Evolutionary conservation across 2,888 invertebrate genomes (phyloP).

Genomic region (Cinara cedri): DNA sequence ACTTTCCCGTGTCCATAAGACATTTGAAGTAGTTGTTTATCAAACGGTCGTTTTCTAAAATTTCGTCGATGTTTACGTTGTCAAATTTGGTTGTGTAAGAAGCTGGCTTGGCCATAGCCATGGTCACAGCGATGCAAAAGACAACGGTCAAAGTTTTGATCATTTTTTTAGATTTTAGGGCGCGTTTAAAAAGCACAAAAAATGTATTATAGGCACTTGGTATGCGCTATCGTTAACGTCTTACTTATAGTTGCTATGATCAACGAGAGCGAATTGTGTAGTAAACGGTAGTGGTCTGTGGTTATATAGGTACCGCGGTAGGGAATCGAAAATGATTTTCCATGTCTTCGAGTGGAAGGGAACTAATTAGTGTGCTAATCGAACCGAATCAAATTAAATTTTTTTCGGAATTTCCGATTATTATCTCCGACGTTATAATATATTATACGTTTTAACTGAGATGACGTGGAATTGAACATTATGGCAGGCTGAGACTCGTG

Average conservation of each 20-base stretch:
- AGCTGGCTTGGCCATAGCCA: slow-evolving; percentile 61
- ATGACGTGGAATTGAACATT: too few relatives aligned
- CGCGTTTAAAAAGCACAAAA: too few relatives aligned
- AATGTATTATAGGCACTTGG: too few relatives aligned
- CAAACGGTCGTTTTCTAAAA: slow-evolving; percentile 72
- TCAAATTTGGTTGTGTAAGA: slow-evolving; percentile 74
- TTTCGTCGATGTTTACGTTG: slow-evolving; percentile 72
- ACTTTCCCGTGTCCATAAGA: slow-evolving; percentile 69
- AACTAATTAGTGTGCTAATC: slow-evolving; percentile 11
- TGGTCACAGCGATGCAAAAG: slow-evolving; percentile 51
- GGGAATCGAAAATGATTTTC: not conserved
- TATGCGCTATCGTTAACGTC: too few relatives aligned
- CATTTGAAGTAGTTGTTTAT: slow-evolving; percentile 72
- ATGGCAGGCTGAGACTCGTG: too few relatives aligned
- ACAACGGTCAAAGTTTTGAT: slow-evolving; percentile 56
- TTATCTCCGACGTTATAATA: too few relatives aligned
- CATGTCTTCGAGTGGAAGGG: slow-evolving; percentile 4
- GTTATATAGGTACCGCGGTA: slow-evolving; percentile 23
- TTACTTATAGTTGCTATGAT: too few relatives aligned
- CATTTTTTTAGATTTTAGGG: slow-evolving; percentile 47
- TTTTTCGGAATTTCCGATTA: slow-evolving; percentile 35
- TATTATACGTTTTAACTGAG: too few relatives aligned
- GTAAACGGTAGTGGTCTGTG: not conserved
- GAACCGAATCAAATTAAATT: slow-evolving; percentile 31
- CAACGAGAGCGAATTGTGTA: slow-evolving; percentile 8